phyloP scores from a whole-genome alignment of 2,113 vertebrate genomes.

The Danio rerio region GRCz12tu NC_133200.1:17990001-17990500 shows the following conservation, averaged over 20 bases:
- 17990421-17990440: not conserved
- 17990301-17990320: not conserved
- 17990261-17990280: not conserved
- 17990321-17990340: not conserved
- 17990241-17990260: not conserved
- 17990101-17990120: not conserved
- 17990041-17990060: not conserved
- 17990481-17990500: not conserved
- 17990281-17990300: not conserved
- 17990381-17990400: slow-evolving; percentile 19
- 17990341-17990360: not conserved
- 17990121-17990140: not conserved
- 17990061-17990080: not conserved
- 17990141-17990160: slow-evolving; percentile 15
- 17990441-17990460: not conserved
- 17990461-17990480: not conserved
- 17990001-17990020: no score
- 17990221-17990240: not conserved
- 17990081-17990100: not conserved
- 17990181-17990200: not conserved
- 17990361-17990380: not conserved
- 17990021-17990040: no score
- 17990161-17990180: slow-evolving; percentile 25
- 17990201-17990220: not conserved
- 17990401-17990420: not conserved